These are phyloP conservation scores for Beris chalybata DNA, from an alignment of 2,888 invertebrate genomes.

Conservation along the genomic window DNA sequence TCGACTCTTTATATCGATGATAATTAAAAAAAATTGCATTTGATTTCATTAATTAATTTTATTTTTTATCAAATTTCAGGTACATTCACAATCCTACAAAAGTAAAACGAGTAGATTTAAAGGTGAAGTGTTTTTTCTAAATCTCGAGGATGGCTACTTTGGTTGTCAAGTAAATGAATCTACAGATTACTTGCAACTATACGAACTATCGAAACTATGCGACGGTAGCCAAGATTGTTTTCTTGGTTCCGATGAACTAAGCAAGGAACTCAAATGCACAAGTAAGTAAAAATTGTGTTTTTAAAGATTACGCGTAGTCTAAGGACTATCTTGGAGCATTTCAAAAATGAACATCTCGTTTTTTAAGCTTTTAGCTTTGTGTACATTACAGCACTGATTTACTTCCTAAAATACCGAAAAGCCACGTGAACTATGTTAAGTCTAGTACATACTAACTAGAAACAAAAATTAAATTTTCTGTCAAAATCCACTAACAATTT, in stretches of 20 bases:
- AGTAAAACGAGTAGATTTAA: constrained; percentile 70
- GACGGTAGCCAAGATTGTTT: constrained; percentile 89
- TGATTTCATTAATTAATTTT: constrained; percentile 11
- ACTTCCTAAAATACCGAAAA: background rate
- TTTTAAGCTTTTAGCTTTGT: too few species aligned
- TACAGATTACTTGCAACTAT: constrained; percentile 90
- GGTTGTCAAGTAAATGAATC: constrained; percentile 97
- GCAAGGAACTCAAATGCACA: constrained; percentile 89
- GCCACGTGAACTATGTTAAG: too few species aligned
- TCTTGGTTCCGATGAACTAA: constrained; percentile 88
- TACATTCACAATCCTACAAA: constrained; percentile 71
- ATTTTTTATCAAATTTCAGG: constrained; percentile 44
- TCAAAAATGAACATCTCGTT: too few species aligned
- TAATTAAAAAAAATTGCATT: background rate
- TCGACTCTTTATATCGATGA: background rate
- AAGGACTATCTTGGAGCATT: too few species aligned
- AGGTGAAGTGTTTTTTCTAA: constrained; percentile 94
- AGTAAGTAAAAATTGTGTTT: constrained; percentile 63
- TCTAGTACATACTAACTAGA: too few species aligned
- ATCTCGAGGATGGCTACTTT: constrained; percentile 96
- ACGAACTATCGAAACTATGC: constrained; percentile 92
- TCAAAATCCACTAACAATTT: too few species aligned
- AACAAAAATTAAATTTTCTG: too few species aligned
- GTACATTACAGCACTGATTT: too few species aligned
- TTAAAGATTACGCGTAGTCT: background rate